Conservation (phyloP, 1,140 invertebrate species). For the Dinoponera quadriceps region DNA sequence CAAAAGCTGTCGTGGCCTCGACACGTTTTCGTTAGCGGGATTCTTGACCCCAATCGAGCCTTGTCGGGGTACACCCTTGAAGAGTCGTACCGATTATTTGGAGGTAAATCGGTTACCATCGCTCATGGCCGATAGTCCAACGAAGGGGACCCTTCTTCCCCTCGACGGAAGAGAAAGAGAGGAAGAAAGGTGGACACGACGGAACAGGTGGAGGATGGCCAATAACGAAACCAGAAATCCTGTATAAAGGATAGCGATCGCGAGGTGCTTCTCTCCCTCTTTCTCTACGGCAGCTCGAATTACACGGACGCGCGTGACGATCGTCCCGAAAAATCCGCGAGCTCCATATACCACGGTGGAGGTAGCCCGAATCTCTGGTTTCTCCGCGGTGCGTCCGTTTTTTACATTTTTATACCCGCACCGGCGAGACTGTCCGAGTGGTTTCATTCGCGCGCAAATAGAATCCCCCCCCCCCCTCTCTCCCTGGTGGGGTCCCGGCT, state of each 20-base stretch:
- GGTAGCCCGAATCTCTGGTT: background rate
- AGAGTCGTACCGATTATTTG: too few relatives aligned
- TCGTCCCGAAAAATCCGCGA: slow-evolving; percentile 7
- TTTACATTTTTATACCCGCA: slow-evolving; percentile 32
- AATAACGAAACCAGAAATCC: slow-evolving; percentile 34
- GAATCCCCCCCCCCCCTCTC: background rate
- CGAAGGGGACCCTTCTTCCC: too few relatives aligned
- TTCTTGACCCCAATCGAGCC: too few relatives aligned
- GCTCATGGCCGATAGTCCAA: too few relatives aligned
- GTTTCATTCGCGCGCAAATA: slow-evolving; percentile 28
- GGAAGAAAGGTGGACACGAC: too few relatives aligned
- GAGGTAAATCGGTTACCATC: too few relatives aligned
- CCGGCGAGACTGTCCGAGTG: slow-evolving; percentile 21
- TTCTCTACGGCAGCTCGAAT: slow-evolving; percentile 19
- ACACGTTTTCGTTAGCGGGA: too few relatives aligned
- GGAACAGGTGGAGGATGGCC: slow-evolving; percentile 13
- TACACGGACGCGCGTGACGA: slow-evolving; percentile 2
- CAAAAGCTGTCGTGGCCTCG: too few relatives aligned
- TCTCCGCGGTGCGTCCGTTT: background rate
- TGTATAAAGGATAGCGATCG: background rate
- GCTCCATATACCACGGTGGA: background rate
- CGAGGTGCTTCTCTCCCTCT: too few relatives aligned
- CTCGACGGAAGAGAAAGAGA: too few relatives aligned
- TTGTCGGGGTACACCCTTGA: too few relatives aligned
- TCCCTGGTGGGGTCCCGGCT: background rate